A percentile compares a stretch with the other conserved stretches of the same genome.
These are phyloP conservation scores for Atethmia centrago DNA, from an alignment of 2,888 invertebrate species.

Conservation along the genomic window DNA sequence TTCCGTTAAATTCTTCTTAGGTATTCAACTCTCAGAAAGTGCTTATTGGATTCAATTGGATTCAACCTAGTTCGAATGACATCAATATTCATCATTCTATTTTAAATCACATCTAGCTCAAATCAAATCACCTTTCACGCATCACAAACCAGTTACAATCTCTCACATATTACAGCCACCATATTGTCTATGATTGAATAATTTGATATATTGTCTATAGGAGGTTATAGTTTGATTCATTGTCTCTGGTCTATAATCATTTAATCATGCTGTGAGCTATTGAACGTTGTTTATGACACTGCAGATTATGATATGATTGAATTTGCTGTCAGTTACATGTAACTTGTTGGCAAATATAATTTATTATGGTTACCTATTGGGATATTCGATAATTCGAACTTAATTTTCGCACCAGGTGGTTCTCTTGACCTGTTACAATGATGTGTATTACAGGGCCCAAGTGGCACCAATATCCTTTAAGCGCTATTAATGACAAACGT, in stretches of 20 bases:
- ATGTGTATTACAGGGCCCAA: too few species aligned
- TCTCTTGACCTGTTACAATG: too few species aligned
- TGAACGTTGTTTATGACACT: slow-evolving; percentile 43
- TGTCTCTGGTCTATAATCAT: slow-evolving; percentile 47
- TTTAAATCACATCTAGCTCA: slow-evolving; percentile 15
- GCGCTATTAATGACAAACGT: too few species aligned
- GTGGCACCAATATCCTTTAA: too few species aligned
- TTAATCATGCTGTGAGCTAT: slow-evolving; percentile 55
- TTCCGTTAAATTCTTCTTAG: neutral
- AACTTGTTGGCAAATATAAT: slow-evolving; percentile 8
- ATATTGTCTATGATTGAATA: slow-evolving; percentile 48
- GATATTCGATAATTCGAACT: slow-evolving; percentile 4
- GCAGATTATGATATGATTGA: slow-evolving; percentile 44
- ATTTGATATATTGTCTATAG: slow-evolving; percentile 48
- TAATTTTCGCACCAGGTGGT: neutral
- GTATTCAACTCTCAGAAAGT: neutral
- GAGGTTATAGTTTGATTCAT: slow-evolving; percentile 43
- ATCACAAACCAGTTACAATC: slow-evolving; percentile 43
- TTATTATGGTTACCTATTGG: slow-evolving; percentile 27
- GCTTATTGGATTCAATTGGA: neutral
- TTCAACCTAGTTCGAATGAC: neutral
- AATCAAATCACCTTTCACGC: slow-evolving; percentile 43
- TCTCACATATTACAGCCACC: slow-evolving; percentile 8
- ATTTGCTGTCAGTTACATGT: slow-evolving; percentile 2
- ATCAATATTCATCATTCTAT: neutral